Conservation (phyloP, 2,797 vertebrate species). For the Percopsis omiscomaycus region DNA sequence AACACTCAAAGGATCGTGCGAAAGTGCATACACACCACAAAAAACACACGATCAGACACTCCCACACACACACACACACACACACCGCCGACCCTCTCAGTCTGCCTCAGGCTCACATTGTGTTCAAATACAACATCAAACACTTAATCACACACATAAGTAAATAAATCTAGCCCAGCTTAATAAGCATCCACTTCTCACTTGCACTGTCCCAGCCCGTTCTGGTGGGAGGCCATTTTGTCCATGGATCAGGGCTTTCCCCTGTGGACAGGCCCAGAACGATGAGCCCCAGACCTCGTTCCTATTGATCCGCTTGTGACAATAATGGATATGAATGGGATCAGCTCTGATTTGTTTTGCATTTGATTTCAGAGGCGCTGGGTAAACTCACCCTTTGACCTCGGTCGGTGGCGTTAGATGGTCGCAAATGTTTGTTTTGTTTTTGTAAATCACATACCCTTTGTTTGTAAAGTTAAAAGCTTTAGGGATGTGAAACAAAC, state of each 20-base stretch:
- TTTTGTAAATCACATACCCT: background rate
- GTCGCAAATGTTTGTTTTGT: conserved; percentile 11
- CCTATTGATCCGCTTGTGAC: conserved; percentile 60
- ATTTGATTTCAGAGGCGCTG: conserved; percentile 44
- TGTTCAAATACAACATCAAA: conserved; percentile 61
- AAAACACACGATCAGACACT: conserved; percentile 26
- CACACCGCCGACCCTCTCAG: conserved; percentile 26
- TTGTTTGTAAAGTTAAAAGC: conserved; percentile 11
- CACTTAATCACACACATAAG: conserved; percentile 56
- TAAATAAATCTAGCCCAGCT: conserved; percentile 52
- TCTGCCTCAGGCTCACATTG: conserved; percentile 41
- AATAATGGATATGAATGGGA: conserved; percentile 67
- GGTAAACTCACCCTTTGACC: conserved; percentile 48
- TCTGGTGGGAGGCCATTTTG: conserved; percentile 48
- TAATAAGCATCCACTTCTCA: conserved; percentile 64
- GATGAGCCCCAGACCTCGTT: conserved; percentile 65
- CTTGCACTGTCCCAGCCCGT: conserved; percentile 22
- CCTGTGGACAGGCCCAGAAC: conserved; percentile 55
- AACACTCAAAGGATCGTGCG: too few relatives aligned
- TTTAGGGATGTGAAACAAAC: conserved; percentile 23
- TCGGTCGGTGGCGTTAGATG: conserved; percentile 5
- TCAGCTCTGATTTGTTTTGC: conserved; percentile 59
- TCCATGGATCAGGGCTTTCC: conserved; percentile 57
- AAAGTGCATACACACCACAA: background rate
- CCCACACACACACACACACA: conserved; percentile 4